Percentiles rank a stretch among this genome's conserved stretches.
These are phyloP conservation scores for Aurelia sp. DNA, from an alignment of 30 jellyfish, hydroid and myxozoan species.

Conservation along the genomic window DNA sequence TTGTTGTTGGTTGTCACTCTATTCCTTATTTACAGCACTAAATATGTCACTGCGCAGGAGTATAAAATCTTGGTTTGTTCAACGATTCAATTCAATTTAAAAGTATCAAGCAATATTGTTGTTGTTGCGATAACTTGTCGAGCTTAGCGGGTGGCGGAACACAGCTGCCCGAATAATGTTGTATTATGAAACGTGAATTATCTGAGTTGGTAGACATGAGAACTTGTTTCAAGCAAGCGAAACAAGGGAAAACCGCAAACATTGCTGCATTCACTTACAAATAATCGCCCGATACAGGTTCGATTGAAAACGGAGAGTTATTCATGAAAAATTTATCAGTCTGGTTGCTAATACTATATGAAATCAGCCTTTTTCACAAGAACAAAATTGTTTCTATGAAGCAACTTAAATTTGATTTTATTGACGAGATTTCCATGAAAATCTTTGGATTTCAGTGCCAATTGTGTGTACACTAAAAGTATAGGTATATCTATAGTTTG, in stretches of 20 bases:
- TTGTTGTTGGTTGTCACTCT: too few species aligned
- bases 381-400: conserved; percentile 19
- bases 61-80: neutral
- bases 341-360: conserved; percentile 67
- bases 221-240: conserved; percentile 2
- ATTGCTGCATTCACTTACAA: conserved; percentile 6
- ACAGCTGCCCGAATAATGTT: neutral
- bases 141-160: neutral
- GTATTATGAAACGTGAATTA: neutral
- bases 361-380: conserved; percentile 23
- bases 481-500: too few species aligned
- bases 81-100: too few species aligned
- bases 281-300: conserved; percentile 39
- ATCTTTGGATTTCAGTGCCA: too few species aligned
- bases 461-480: too few species aligned
- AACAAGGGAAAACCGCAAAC: conserved; percentile 52
- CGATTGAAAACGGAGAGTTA: conserved; percentile 36
- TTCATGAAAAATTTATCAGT: conserved; percentile 26
- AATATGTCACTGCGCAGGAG: neutral
- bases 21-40: too few species aligned
- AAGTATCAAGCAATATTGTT: neutral
- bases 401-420: conserved; percentile 29
- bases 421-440: conserved; percentile 13
- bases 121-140: neutral
- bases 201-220: conserved; percentile 17